A percentile compares a stretch with the other conserved stretches of the same genome.
These are phyloP conservation scores for Mionectes macconnelli DNA, from an alignment of 2,113 vertebrate genomes.

Conservation along the genomic window DNA sequence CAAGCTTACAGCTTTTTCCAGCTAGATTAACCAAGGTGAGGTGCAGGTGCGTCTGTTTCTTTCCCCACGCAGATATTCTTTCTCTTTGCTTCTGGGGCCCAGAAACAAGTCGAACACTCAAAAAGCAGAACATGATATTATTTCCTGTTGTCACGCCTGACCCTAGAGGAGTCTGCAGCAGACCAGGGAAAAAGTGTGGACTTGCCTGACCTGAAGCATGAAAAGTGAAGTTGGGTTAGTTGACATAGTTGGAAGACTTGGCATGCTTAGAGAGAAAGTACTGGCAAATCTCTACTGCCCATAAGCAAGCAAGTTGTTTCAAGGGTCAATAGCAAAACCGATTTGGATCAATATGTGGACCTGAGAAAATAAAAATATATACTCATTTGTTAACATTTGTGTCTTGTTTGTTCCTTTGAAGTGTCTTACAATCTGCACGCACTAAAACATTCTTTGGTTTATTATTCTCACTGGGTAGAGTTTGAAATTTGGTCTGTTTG, in stretches of 20 bases:
- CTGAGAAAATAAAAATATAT: neutral
- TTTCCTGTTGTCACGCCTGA: accelerated
- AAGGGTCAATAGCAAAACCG: neutral
- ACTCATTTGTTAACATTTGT: neutral
- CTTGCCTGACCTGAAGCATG: neutral
- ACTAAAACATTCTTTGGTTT: neutral
- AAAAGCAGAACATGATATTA: neutral
- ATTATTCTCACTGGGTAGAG: neutral
- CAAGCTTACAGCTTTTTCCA: neutral
- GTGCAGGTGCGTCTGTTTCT: neutral
- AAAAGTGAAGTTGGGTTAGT: neutral
- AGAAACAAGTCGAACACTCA: neutral
- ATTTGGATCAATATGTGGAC: neutral
- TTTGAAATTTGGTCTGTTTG: neutral
- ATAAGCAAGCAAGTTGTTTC: neutral
- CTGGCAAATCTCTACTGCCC: neutral
- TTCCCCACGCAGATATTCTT: neutral
- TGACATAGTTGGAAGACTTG: neutral
- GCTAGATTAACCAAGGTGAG: neutral
- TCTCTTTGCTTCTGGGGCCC: neutral
- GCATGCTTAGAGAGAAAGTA: neutral
- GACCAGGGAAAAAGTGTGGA: neutral
- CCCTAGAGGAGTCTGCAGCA: neutral
- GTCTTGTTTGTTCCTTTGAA: neutral
- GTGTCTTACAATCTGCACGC: neutral